Conservation (phyloP, 1,140 invertebrate genomes). For the Rhysida immarginata region DNA sequence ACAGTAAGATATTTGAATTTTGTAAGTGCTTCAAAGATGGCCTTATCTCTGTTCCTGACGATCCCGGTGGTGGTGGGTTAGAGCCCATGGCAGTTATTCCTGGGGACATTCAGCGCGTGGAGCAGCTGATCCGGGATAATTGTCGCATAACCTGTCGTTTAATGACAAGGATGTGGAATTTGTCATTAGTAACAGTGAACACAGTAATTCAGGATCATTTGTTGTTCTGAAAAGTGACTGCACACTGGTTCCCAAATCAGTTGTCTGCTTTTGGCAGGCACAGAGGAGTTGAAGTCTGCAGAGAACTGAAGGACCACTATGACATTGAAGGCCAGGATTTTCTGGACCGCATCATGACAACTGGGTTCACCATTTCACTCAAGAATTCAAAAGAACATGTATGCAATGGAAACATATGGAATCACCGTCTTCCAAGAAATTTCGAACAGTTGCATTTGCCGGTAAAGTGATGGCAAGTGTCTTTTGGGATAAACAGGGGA, state of each 20-base stretch:
- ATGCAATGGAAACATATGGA: background rate
- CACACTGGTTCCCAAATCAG: background rate
- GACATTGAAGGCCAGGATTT: background rate
- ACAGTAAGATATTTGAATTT: background rate
- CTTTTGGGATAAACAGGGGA: background rate
- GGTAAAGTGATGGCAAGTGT: background rate
- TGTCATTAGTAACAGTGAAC: background rate
- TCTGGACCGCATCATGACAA: background rate
- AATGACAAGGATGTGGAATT: background rate
- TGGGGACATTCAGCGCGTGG: background rate
- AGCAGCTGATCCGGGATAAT: background rate
- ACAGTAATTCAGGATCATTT: background rate
- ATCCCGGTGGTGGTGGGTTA: background rate
- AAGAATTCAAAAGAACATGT: background rate
- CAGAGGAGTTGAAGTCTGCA: background rate
- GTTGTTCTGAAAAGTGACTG: background rate
- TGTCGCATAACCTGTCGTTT: background rate
- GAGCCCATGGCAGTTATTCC: background rate
- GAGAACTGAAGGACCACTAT: background rate
- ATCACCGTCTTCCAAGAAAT: background rate
- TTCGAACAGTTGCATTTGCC: background rate
- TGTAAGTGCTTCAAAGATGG: background rate
- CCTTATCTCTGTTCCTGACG: background rate
- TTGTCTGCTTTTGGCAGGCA: background rate
- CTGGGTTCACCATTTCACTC: background rate